Evolutionary conservation across 2,797 vertebrate genomes (phyloP).

Genomic region (Neopelma chrysocephalum): DNA sequence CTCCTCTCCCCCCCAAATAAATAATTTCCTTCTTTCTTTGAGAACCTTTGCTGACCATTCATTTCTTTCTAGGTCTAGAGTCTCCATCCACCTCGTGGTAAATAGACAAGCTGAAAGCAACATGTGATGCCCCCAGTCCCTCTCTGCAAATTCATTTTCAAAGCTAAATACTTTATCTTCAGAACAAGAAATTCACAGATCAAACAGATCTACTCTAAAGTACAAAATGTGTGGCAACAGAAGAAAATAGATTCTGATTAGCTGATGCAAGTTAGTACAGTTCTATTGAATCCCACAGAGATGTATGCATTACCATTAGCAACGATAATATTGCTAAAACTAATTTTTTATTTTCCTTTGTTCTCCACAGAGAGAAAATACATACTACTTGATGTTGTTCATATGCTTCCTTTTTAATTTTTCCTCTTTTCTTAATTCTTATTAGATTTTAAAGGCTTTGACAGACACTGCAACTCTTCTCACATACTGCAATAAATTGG

Average conservation of each 20-base stretch:
- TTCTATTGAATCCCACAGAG: neutral
- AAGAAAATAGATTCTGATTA: neutral
- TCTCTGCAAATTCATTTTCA: neutral
- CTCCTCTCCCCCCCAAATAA: accelerated
- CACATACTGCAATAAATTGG: neutral
- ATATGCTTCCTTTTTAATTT: neutral
- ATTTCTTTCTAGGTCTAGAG: neutral
- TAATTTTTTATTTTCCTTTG: neutral
- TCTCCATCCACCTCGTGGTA: neutral
- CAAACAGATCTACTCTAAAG: neutral
- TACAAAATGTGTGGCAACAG: neutral
- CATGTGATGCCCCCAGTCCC: neutral
- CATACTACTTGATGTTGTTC: neutral
- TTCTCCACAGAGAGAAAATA: neutral
- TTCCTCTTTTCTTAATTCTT: neutral
- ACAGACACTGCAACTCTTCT: neutral
- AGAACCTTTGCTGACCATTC: neutral
- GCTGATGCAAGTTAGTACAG: neutral
- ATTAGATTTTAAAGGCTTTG: neutral
- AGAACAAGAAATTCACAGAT: neutral
- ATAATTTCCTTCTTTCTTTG: neutral
- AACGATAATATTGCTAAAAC: neutral
- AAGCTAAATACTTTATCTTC: neutral
- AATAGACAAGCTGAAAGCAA: neutral
- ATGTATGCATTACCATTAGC: neutral